A percentile compares a stretch with the other conserved stretches of the same genome.
Evolutionary conservation across 2,797 vertebrate genomes (phyloP).

Genomic region (Hozukius guyotensis): DNA sequence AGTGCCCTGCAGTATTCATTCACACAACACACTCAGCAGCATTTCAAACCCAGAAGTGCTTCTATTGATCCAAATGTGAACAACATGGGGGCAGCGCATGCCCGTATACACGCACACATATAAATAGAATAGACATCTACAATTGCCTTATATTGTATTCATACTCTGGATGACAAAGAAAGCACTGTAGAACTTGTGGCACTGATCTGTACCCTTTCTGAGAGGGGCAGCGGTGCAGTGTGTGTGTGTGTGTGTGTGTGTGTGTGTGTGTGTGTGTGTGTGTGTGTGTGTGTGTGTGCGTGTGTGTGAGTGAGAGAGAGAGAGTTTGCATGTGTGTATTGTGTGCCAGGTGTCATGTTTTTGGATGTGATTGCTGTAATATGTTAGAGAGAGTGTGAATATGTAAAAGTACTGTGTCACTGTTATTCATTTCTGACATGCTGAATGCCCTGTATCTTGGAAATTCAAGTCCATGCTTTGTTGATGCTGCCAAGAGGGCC

Average conservation of each 20-base stretch:
- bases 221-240: slow-evolving; percentile 53
- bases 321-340: slow-evolving; percentile 21
- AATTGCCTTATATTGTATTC: slow-evolving; percentile 79
- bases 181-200: slow-evolving; percentile 82
- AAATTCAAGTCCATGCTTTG: slow-evolving; percentile 42
- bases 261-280: slow-evolving; percentile 32
- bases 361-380: slow-evolving; percentile 8
- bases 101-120: background rate
- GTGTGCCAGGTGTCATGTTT: background rate
- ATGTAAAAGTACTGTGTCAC: background rate
- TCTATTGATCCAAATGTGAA: slow-evolving; percentile 32
- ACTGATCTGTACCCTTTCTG: slow-evolving; percentile 52
- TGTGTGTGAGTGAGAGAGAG: background rate
- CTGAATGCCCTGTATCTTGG: slow-evolving; percentile 42
- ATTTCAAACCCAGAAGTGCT: slow-evolving; percentile 27
- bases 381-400: background rate
- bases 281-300: slow-evolving; percentile 40
- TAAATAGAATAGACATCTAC: slow-evolving; percentile 24
- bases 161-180: slow-evolving; percentile 81
- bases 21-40: slow-evolving; percentile 7
- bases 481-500: slow-evolving; percentile 29
- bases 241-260: slow-evolving; percentile 40
- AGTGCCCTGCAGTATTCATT: slow-evolving; percentile 27
- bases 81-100: background rate
- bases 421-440: background rate